phyloP scores from a whole-genome alignment of 1,140 invertebrate genomes.

The Trissolcus basalis region DNA sequence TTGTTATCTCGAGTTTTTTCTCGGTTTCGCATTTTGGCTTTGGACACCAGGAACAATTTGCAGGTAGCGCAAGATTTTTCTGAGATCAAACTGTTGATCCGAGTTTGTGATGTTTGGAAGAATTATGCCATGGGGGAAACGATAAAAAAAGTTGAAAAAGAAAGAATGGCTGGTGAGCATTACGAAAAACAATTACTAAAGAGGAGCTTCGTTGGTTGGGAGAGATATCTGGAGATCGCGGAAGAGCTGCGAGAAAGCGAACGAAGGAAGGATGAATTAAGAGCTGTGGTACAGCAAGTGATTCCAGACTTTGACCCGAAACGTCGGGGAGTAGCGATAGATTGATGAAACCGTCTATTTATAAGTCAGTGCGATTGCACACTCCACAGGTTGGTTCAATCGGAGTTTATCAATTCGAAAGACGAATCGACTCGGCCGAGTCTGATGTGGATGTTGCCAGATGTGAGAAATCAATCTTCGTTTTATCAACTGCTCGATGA shows the following conservation, averaged over 20 bases:
- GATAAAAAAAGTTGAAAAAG: slow-evolving; percentile 39
- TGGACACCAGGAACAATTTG: slow-evolving; percentile 53
- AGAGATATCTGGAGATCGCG: slow-evolving; percentile 61
- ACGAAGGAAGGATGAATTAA: slow-evolving; percentile 63
- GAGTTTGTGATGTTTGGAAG: slow-evolving; percentile 60
- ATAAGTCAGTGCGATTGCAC: slow-evolving; percentile 16
- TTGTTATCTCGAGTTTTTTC: slow-evolving; percentile 52
- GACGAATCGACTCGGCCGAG: slow-evolving; percentile 14
- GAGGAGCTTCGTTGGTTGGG: slow-evolving; percentile 64
- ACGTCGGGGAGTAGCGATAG: slow-evolving; percentile 63
- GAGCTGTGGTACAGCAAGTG: slow-evolving; percentile 67
- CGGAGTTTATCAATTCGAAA: slow-evolving; percentile 16
- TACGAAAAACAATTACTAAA: slow-evolving; percentile 55
- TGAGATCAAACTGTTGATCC: slow-evolving; percentile 63
- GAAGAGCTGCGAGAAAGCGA: slow-evolving; percentile 67
- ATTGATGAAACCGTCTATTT: slow-evolving; percentile 59
- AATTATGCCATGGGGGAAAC: slow-evolving; percentile 33
- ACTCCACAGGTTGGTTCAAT: slow-evolving; percentile 30
- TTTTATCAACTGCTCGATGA: slow-evolving; percentile 13
- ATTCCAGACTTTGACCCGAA: slow-evolving; percentile 69
- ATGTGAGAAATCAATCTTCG: slow-evolving; percentile 21
- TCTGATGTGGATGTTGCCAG: slow-evolving; percentile 4
- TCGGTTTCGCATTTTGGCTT: slow-evolving; percentile 58
- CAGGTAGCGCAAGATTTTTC: slow-evolving; percentile 69
- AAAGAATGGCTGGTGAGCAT: slow-evolving; percentile 47